These are phyloP conservation scores for Calameuta filiformis DNA, from an alignment of 2,888 invertebrate genomes.

Conservation along the genomic window DNA sequence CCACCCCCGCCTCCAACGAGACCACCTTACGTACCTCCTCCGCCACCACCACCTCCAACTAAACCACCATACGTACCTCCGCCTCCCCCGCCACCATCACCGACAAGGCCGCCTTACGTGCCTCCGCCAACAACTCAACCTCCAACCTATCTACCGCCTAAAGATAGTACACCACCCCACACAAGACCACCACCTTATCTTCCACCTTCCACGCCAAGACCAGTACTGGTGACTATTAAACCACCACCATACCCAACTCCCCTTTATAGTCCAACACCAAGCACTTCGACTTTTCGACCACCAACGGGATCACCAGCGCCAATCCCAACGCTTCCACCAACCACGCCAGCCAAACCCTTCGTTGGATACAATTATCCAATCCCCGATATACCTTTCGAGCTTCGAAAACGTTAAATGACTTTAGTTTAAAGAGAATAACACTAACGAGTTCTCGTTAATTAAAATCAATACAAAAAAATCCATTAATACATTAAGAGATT, in stretches of 20 bases:
- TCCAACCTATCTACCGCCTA: conserved; percentile 15
- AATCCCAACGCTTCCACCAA: conserved; percentile 54
- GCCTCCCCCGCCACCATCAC: conserved; percentile 25
- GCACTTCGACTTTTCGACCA: conserved; percentile 41
- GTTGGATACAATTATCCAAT: conserved; percentile 58
- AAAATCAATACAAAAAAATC: too few species aligned
- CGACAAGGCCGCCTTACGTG: conserved; percentile 18
- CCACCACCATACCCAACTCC: conserved; percentile 63
- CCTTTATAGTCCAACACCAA: conserved; percentile 48
- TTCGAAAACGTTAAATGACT: conserved; percentile 46
- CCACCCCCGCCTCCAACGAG: conserved; percentile 15
- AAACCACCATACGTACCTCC: conserved; percentile 23
- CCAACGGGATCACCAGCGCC: conserved; percentile 52
- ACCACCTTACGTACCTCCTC: not conserved
- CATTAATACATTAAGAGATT: not conserved
- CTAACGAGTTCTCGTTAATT: not conserved
- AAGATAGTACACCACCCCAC: conserved; percentile 17
- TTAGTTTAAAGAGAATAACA: not conserved
- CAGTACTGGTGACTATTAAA: conserved; percentile 50
- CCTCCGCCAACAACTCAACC: conserved; percentile 8
- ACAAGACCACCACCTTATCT: conserved; percentile 56
- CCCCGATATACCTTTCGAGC: conserved; percentile 55
- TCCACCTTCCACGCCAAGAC: conserved; percentile 53
- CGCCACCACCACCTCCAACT: not conserved
- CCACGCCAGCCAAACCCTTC: conserved; percentile 39